Conservation (phyloP, 2,113 vertebrate species). For the Esox niger region DNA sequence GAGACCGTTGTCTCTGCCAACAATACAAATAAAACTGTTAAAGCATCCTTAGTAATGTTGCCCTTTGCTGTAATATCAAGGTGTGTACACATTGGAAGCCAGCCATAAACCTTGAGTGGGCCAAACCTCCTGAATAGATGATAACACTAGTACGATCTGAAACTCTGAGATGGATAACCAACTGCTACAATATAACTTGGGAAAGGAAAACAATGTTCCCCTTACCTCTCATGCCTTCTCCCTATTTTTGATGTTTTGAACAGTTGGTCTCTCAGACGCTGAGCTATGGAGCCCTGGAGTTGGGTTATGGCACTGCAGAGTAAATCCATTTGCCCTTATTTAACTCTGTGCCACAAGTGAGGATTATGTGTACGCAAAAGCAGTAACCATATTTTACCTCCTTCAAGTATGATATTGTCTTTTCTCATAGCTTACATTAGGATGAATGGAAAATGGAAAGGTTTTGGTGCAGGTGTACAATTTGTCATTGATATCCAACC, state of each 20-base stretch:
- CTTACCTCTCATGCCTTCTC: neutral
- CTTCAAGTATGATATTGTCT: slow-evolving; percentile 63
- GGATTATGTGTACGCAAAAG: slow-evolving; percentile 44
- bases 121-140: too few species aligned
- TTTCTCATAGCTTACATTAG: slow-evolving; percentile 56
- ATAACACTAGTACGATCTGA: too few species aligned
- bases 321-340: slow-evolving; percentile 67
- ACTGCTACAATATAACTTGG: too few species aligned
- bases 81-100: too few species aligned
- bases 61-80: too few species aligned
- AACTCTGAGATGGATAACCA: too few species aligned
- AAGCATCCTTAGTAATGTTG: too few species aligned
- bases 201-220: too few species aligned
- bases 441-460: slow-evolving; percentile 4
- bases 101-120: too few species aligned
- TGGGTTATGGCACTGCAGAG: slow-evolving; percentile 53
- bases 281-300: slow-evolving; percentile 42
- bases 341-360: slow-evolving; percentile 57
- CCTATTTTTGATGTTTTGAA: slow-evolving; percentile 35
- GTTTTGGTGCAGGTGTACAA: neutral
- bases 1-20: too few species aligned
- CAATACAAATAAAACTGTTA: too few species aligned
- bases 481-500: slow-evolving; percentile 54
- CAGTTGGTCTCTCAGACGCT: slow-evolving; percentile 45
- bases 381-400: slow-evolving; percentile 65